Evolutionary conservation across 1,140 invertebrate species (phyloP), one percentile per base, ranked within the genome.

Genomic region (Pseudomyrmex dendroicus): DNA sequence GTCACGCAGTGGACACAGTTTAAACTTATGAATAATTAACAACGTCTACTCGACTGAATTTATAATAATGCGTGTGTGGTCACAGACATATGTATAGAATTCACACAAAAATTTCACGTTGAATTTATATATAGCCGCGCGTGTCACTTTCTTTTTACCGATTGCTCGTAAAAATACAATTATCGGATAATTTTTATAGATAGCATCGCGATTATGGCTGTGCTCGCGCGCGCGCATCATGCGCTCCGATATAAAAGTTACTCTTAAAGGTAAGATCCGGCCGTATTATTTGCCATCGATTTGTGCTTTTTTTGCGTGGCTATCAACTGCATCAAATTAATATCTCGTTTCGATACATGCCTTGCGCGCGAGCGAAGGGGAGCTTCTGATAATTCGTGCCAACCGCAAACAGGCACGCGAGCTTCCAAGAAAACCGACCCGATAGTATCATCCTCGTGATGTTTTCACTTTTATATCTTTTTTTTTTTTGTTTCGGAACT

Each of bases 281-380:
- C 12, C 74, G 52, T 78, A 57, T 78, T 78, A 15, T 48, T 17
- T 54, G 12, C 54, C 64, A 46, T 70, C 52, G 76, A 78, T 78
- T 35, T 78, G 70, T 25, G 44, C 35, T 46, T 78, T 73, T 73
- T 77, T 78, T 70, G 64, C 44, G 64, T 78, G 66, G 20, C 54
- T 78, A 78, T 78, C 76, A 70, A 70, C 64, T 44, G 44, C 76
- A 78, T 78, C 76, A 70, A 78, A 70, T 78, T 78, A 78, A 78
- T 78, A 78, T 64, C 76, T 70, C 70, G 64, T 78, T 70, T 48
- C 66, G 66, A 80, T 78, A 78, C 76, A 25, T 72, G 68, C 76
- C 44, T 35, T 35, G 54, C 20, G 35, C 35, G 35, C 35, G 35
- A 35, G 35, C 64, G 7, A 80, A 46, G 76, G 10, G 50, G 13